phyloP scores from a whole-genome alignment of 23 tunicate genomes.

The Ascidia mentula region DNA sequence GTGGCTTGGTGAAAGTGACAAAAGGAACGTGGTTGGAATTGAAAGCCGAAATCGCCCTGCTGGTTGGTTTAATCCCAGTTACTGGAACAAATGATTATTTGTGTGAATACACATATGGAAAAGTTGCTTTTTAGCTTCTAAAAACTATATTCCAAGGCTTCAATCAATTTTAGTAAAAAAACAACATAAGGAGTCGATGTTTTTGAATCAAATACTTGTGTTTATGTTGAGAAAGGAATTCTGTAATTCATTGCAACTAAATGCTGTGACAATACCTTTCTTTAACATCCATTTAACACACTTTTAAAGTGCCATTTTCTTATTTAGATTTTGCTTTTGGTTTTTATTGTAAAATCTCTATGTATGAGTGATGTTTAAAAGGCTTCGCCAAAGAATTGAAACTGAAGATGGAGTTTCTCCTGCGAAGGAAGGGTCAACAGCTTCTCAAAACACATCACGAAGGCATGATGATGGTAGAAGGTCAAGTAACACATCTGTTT shows the following conservation, averaged over 20 bases:
- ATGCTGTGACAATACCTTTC: no score
- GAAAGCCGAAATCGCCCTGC: conserved; percentile 56
- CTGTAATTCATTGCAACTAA: no score
- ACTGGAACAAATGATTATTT: conserved; percentile 39
- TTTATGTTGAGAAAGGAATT: no score
- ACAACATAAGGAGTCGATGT: no score
- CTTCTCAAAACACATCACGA: not conserved
- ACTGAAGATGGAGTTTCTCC: conserved; percentile 32
- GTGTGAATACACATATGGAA: not conserved
- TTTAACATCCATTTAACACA: no score
- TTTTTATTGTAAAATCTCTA: not conserved
- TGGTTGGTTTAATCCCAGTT: conserved; percentile 79
- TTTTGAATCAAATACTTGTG: no score
- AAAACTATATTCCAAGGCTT: no score
- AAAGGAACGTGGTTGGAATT: not conserved
- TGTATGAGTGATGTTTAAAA: conserved; percentile 35
- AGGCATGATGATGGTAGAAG: conserved; percentile 21
- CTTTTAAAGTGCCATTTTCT: no score
- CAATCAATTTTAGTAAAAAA: no score
- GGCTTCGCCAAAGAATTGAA: conserved; percentile 47
- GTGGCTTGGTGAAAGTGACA: conserved; percentile 11
- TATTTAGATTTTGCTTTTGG: not conserved
- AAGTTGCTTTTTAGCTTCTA: no score
- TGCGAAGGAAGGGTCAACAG: not conserved
- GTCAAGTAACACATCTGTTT: not conserved